Evolutionary conservation across 2,113 vertebrate genomes (phyloP).

Genomic region (Todiramphus saurophagus): DNA sequence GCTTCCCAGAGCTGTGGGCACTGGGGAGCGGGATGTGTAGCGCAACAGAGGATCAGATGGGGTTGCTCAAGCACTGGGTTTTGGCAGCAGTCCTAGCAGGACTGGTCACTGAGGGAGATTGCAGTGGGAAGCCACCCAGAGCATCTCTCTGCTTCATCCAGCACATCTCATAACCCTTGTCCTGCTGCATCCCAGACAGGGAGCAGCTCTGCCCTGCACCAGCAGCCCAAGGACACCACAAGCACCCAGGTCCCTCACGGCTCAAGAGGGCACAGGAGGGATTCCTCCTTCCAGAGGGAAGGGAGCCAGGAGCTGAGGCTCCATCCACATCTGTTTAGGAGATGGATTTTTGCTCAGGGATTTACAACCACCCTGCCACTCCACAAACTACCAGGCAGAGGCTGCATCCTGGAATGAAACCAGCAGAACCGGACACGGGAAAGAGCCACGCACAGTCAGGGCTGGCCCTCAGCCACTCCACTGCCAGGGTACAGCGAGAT

Average conservation of each 20-base stretch:
- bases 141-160: not conserved
- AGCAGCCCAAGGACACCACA: accelerated
- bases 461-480: accelerated
- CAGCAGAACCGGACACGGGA: not conserved
- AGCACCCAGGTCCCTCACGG: not conserved
- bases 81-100: not conserved
- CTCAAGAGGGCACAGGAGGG: not conserved
- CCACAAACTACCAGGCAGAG: not conserved
- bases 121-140: not conserved
- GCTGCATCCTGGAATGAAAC: accelerated
- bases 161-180: accelerated
- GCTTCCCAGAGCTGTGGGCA: not conserved
- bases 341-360: not conserved
- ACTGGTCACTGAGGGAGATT: not conserved
- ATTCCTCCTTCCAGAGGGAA: not conserved
- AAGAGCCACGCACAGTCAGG: not conserved
- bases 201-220: not conserved
- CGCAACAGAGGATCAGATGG: accelerated
- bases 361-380: accelerated
- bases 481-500: not conserved
- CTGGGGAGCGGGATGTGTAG: not conserved
- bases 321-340: not conserved
- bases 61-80: not conserved
- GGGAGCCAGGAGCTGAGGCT: accelerated
- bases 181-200: not conserved